A percentile compares a stretch with the other conserved stretches of the same genome.
Evolutionary conservation across 1,140 invertebrate genomes (phyloP).

Genomic region (Drosophila mojavensis): DNA sequence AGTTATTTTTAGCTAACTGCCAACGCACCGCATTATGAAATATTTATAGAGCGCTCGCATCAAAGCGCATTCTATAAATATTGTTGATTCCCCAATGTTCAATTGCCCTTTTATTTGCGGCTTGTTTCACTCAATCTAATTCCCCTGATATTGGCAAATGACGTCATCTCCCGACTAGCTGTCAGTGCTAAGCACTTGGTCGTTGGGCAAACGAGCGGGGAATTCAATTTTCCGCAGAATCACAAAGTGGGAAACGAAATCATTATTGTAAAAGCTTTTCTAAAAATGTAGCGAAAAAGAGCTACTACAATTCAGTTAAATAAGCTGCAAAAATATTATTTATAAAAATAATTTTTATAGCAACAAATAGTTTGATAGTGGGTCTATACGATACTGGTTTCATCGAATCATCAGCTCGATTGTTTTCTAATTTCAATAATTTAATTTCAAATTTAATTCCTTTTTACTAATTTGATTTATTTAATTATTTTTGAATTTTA

Average conservation of each 20-base stretch:
- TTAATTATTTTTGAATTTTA: too few species aligned
- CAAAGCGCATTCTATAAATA: conserved; percentile 3
- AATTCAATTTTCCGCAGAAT: background rate
- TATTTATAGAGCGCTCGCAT: conserved; percentile 7
- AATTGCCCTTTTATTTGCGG: background rate
- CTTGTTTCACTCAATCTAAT: background rate
- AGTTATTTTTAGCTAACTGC: conserved; percentile 46
- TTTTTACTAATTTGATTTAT: too few species aligned
- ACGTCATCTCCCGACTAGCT: background rate
- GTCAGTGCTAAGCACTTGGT: background rate
- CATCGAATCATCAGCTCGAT: too few species aligned
- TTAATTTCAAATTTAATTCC: too few species aligned
- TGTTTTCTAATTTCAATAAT: too few species aligned
- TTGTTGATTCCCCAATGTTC: background rate
- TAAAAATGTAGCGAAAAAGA: too few species aligned
- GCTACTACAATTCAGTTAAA: too few species aligned
- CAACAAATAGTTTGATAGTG: too few species aligned
- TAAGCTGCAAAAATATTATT: too few species aligned
- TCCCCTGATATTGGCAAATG: background rate
- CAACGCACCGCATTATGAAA: conserved; percentile 15
- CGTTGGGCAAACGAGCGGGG: background rate
- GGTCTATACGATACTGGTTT: too few species aligned
- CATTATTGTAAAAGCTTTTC: too few species aligned
- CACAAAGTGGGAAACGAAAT: background rate
- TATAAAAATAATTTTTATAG: too few species aligned